Percentiles rank a stretch among this genome's conserved stretches.
Evolutionary conservation across 2,797 vertebrate species (phyloP).

Genomic region (Chaetophractus vellerosus): DNA sequence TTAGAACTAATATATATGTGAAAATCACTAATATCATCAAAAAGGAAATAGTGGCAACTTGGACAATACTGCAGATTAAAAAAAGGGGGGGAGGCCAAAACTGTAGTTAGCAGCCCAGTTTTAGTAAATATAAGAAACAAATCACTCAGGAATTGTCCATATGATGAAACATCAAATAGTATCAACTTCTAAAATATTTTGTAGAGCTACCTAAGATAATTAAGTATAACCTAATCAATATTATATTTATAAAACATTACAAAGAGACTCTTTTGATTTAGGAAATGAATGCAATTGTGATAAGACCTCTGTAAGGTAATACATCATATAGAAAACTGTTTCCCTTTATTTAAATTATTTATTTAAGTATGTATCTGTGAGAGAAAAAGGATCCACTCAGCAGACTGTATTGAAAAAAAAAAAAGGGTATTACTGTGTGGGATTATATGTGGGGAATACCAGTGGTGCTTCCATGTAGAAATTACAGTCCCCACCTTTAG

Average conservation of each 20-base stretch:
- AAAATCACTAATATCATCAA: not conserved
- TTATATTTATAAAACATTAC: slow-evolving; percentile 61
- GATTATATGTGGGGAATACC: not conserved
- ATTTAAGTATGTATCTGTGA: slow-evolving; percentile 60
- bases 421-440: not conserved
- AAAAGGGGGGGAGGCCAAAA: slow-evolving; percentile 23
- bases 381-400: slow-evolving; percentile 28
- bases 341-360: slow-evolving; percentile 17
- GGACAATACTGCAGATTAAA: slow-evolving; percentile 28
- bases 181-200: slow-evolving; percentile 62
- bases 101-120: not conserved
- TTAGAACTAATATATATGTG: not conserved
- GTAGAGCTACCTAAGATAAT: slow-evolving; percentile 45
- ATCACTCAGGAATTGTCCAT: slow-evolving; percentile 45
- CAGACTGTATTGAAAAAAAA: not conserved
- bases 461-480: not conserved
- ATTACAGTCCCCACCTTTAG: not conserved
- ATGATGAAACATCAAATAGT: slow-evolving; percentile 18
- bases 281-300: slow-evolving; percentile 52
- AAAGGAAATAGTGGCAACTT: slow-evolving; percentile 5
- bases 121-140: slow-evolving; percentile 33
- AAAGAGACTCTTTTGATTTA: not conserved
- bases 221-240: not conserved
- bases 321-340: not conserved
- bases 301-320: not conserved